These are phyloP conservation scores for Acromyrmex charruanus DNA, from an alignment of 1,140 invertebrate species.

Conservation along the genomic window DNA sequence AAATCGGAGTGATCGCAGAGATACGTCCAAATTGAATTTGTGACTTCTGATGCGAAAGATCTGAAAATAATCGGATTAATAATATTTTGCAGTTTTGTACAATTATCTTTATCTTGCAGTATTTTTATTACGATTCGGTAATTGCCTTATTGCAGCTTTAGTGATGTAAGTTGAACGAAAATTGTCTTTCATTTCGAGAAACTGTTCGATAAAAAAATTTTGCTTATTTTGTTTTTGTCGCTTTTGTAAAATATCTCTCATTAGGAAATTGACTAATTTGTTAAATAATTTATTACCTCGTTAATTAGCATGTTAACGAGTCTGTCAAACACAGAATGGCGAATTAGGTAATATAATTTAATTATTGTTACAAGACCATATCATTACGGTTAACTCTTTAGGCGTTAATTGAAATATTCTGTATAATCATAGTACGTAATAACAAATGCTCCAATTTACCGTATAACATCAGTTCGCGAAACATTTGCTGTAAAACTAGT, in stretches of 20 bases:
- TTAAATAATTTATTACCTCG: constrained; percentile 59
- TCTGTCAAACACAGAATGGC: constrained; percentile 50
- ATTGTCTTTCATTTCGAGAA: constrained; percentile 7
- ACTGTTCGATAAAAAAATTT: not conserved
- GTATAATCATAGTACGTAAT: constrained; percentile 75
- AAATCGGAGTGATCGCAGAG: not conserved
- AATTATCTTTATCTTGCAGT: constrained; percentile 36
- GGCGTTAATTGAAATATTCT: constrained; percentile 81
- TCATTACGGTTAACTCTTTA: constrained; percentile 81
- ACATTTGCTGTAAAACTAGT: constrained; percentile 72
- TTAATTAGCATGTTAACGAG: constrained; percentile 57
- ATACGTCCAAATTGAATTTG: constrained; percentile 64
- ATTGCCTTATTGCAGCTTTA: not conserved
- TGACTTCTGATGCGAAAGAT: constrained; percentile 20
- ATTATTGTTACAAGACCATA: constrained; percentile 81
- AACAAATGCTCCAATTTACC: constrained; percentile 70
- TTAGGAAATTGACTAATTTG: not conserved
- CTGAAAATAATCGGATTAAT: constrained; percentile 12
- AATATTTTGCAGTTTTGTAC: constrained; percentile 29
- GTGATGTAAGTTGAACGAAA: no score
- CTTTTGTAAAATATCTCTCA: not conserved
- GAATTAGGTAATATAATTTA: constrained; percentile 79
- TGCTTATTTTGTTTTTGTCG: constrained; percentile 23
- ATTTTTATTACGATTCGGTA: constrained; percentile 33
- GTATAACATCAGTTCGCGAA: constrained; percentile 66